Evolutionary conservation across 2,888 invertebrate species (phyloP), one percentile per base, ranked within the genome.

Genomic region (Drosophila anceps): DNA sequence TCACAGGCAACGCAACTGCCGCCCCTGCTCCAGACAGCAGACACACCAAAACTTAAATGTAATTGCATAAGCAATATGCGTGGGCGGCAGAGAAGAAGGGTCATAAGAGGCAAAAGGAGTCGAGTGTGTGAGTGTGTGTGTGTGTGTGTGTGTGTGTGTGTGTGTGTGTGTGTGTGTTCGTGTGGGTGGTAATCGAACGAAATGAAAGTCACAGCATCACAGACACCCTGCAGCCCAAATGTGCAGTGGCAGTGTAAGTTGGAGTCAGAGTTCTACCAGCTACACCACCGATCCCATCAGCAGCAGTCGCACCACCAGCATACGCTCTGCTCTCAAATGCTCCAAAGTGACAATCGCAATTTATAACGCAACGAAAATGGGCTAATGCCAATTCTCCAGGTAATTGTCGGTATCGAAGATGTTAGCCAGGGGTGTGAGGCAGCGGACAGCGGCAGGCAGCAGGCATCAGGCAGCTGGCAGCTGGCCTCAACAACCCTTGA

Each of bases 301-400:
- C 65, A 60, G 51, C 35, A 50, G n/a, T 15, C 50, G 18, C 58
- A 41, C 20, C 41, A 31, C 41, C 41, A 57, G 18, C 48, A 66
- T 44, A 69, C 59, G 64, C 63, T 77, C 69, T 10, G 53, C 65
- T 58, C 58, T 57, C 54, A 58, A 76, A 72, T 65, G 78, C 74
- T 86, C 73, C 85, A 84, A 86, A 88, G 77, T 87, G 88, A 86
- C 88, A 83, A 87, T 83, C 86, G 88, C 83, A 88, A 90, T 88
- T 90, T 90, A 84, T 82, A 88, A 86, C 81, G 85, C 83, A 80
- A 81, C 85, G 89, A 87, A 89, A 89, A 87, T 87, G 88, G 89
- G 85, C 89, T 87, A 87, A 89, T 87, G 87, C 73, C 87, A 89
- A 88, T 88, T 87, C 89, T 81, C 83, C 88, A 86, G 87, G 86